These are phyloP conservation scores for Numida meleagris DNA, from an alignment of 2,113 vertebrate genomes.

Conservation along the genomic window DNA sequence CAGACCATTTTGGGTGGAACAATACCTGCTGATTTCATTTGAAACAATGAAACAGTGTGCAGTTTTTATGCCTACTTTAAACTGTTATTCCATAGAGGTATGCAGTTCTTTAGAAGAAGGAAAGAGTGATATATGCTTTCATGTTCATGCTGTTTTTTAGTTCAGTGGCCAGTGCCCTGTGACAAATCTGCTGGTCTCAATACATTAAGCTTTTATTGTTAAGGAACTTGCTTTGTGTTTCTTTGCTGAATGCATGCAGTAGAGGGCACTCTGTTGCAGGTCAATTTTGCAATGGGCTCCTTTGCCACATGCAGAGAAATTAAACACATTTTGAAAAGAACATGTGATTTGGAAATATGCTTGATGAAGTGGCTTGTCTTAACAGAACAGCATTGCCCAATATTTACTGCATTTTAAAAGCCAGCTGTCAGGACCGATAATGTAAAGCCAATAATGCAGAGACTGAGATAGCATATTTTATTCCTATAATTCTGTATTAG, in stretches of 20 bases:
- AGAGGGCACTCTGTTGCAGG: slow-evolving; percentile 77
- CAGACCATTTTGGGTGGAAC: neutral
- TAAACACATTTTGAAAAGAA: slow-evolving; percentile 38
- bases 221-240: neutral
- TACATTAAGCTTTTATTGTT: neutral
- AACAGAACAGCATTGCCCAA: neutral
- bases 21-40: neutral
- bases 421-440: slow-evolving; percentile 41
- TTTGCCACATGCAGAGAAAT: neutral
- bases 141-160: neutral
- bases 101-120: neutral
- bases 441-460: slow-evolving; percentile 3
- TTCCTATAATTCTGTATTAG: slow-evolving; percentile 59
- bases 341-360: slow-evolving; percentile 36
- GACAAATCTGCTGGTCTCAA: neutral
- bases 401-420: slow-evolving; percentile 67
- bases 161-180: neutral
- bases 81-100: neutral
- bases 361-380: slow-evolving; percentile 50
- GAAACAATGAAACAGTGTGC: neutral
- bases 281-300: slow-evolving; percentile 54
- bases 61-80: neutral
- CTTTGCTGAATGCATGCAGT: slow-evolving; percentile 58
- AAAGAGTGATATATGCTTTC: neutral
- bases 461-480: slow-evolving; percentile 39